These are phyloP conservation scores for Oscheius sp. DNA, from an alignment of 1,140 invertebrate species.

Conservation along the genomic window DNA sequence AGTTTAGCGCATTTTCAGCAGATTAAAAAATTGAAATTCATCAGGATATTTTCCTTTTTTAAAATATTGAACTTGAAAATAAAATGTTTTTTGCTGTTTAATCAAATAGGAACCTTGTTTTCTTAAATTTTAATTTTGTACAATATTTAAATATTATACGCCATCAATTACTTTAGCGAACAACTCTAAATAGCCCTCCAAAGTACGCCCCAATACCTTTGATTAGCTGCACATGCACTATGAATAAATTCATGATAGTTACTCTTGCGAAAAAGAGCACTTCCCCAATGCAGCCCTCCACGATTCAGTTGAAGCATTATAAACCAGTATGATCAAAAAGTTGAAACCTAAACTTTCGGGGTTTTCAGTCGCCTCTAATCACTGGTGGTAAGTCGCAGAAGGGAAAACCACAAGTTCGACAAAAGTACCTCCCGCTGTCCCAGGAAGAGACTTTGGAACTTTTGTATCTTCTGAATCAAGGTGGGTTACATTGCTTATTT, in stretches of 20 bases:
- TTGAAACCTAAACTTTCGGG: not conserved
- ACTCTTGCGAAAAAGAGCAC: not conserved
- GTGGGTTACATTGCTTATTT: too few species aligned
- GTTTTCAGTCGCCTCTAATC: not conserved
- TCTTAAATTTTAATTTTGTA: not conserved
- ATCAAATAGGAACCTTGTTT: not conserved
- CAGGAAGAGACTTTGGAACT: conserved; percentile 37
- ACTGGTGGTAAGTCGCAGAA: not conserved
- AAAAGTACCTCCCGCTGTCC: conserved; percentile 33
- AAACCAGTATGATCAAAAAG: not conserved
- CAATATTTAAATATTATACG: not conserved
- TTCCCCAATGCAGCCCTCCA: not conserved
- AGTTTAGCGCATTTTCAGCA: not conserved
- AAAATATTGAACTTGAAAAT: not conserved
- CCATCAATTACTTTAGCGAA: too few species aligned
- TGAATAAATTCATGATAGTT: not conserved
- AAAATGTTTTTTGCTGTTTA: not conserved
- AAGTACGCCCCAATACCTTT: too few species aligned
- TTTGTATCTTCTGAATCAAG: conserved; percentile 33
- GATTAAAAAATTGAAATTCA: not conserved
- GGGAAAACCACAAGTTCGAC: conserved; percentile 2
- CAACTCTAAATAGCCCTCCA: too few species aligned
- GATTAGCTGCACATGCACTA: not conserved
- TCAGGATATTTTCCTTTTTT: not conserved
- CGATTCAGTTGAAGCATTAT: not conserved